Evolutionary conservation across 1,140 invertebrate genomes (phyloP).

Genomic region (Bombus soroeensis): DNA sequence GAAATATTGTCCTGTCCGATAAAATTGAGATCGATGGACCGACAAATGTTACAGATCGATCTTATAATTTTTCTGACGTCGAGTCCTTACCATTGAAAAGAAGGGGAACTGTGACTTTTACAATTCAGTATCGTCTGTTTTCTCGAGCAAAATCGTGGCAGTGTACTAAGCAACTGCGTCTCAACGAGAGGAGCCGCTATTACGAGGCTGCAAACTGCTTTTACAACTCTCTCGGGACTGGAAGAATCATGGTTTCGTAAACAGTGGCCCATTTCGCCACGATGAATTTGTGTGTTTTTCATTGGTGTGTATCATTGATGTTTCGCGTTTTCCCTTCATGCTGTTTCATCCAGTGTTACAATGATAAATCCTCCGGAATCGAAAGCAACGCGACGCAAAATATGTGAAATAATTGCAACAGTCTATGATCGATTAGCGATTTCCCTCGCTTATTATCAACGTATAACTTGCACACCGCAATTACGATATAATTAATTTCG

Average conservation of each 20-base stretch:
- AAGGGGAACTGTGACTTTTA: not conserved
- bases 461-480: not conserved
- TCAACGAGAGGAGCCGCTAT: conserved; percentile 23
- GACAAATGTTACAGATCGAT: not conserved
- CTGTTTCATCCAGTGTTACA: not conserved
- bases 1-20: too few species aligned
- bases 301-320: not conserved
- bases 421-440: conserved; percentile 15
- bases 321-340: not conserved
- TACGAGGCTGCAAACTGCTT: conserved; percentile 31
- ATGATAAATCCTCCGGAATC: not conserved
- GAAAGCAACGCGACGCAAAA: not conserved
- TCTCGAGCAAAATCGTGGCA: conserved; percentile 27
- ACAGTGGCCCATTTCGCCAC: conserved; percentile 43
- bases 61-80: not conserved
- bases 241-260: conserved; percentile 54
- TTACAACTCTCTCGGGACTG: conserved; percentile 38
- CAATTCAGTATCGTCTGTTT: conserved; percentile 28
- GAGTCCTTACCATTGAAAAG: not conserved
- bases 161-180: conserved; percentile 6
- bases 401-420: not conserved
- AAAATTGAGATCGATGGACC: not conserved
- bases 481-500: conserved; percentile 40
- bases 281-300: conserved; percentile 8
- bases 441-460: not conserved